Percentiles rank a stretch among this genome's conserved stretches.
phyloP scores from a whole-genome alignment of 2,113 vertebrate genomes.

The Caloenas nicobarica region DNA sequence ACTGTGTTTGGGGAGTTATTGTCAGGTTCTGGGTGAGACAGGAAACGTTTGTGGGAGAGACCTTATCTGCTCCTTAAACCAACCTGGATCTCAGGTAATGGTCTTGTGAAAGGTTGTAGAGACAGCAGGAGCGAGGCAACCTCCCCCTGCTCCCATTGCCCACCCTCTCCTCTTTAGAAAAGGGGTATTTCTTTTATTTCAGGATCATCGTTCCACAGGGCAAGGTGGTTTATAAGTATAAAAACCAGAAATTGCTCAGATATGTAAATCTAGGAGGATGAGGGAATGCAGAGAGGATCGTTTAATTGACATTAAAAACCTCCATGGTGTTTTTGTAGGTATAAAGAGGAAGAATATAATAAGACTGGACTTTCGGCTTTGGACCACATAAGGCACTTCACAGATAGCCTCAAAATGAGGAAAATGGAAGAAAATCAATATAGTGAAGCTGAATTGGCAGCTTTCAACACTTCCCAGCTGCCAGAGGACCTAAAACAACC shows the following conservation, averaged over 20 bases:
- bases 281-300: accelerated
- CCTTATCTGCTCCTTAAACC: neutral
- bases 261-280: neutral
- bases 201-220: neutral
- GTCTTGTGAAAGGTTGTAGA: neutral
- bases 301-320: neutral
- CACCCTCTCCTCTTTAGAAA: neutral
- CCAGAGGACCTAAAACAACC: conserved; percentile 92
- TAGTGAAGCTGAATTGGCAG: conserved; percentile 84
- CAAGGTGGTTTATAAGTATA: neutral
- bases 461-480: conserved; percentile 86
- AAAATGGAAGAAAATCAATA: conserved; percentile 92
- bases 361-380: conserved; percentile 90
- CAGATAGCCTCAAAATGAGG: conserved; percentile 89
- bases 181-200: neutral
- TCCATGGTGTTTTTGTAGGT: conserved; percentile 73
- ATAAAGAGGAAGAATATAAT: conserved; percentile 88
- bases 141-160: neutral
- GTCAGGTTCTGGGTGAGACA: conserved; percentile 36
- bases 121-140: neutral
- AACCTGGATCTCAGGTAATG: neutral
- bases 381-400: conserved; percentile 96
- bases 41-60: conserved; percentile 22
- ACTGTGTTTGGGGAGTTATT: conserved; percentile 10
- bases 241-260: neutral